Conservation (phyloP, 2,797 vertebrate genomes). For the Chanos chanos region DNA sequence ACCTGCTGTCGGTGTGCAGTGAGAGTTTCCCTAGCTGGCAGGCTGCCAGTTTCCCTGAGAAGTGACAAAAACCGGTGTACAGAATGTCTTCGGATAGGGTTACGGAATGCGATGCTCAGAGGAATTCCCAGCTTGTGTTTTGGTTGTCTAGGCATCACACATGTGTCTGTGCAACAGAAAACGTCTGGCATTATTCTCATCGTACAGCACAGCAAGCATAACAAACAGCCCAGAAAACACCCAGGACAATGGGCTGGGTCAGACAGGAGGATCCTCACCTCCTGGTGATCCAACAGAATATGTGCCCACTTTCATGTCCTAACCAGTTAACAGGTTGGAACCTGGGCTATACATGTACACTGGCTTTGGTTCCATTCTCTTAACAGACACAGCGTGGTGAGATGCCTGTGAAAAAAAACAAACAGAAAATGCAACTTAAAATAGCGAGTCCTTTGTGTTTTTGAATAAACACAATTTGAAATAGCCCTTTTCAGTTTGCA, state of each 20-base stretch:
- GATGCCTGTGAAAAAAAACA: no score
- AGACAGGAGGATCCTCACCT: neutral
- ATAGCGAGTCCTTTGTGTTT: no score
- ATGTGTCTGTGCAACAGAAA: conserved; percentile 17
- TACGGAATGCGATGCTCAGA: conserved; percentile 65
- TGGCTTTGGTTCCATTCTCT: no score
- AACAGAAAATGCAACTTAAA: no score
- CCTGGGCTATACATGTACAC: no score
- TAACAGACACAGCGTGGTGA: no score
- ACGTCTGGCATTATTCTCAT: neutral
- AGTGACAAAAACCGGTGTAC: conserved; percentile 49
- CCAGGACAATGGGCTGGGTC: neutral
- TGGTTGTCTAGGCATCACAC: conserved; percentile 56
- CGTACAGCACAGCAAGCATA: neutral
- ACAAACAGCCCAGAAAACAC: neutral
- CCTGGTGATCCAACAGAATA: neutral
- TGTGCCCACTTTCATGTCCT: neutral
- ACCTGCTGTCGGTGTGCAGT: conserved; percentile 45
- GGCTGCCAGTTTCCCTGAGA: conserved; percentile 56
- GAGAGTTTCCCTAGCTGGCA: conserved; percentile 59
- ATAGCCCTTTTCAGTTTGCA: no score
- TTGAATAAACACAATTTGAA: no score
- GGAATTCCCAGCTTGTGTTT: conserved; percentile 71
- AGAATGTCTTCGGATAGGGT: conserved; percentile 64
- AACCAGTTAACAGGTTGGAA: no score